phyloP scores from a whole-genome alignment of 1,140 invertebrate species.

The Diabrotica undecimpunctata region DNA sequence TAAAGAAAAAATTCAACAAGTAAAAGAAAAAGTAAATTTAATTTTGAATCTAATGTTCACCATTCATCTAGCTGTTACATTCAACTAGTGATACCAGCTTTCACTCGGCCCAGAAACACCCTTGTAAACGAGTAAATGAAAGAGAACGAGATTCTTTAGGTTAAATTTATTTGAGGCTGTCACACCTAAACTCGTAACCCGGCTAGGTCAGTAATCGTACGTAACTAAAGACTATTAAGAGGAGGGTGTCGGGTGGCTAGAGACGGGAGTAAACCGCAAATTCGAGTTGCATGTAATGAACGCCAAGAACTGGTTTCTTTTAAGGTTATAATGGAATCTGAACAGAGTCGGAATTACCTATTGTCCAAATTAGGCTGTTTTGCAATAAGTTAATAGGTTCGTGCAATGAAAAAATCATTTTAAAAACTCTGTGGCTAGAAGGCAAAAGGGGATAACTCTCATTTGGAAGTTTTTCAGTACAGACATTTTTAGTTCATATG shows the following conservation, averaged over 20 bases:
- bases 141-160: neutral
- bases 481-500: too few species aligned
- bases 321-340: neutral
- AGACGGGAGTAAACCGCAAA: neutral
- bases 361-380: too few species aligned
- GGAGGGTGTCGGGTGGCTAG: neutral
- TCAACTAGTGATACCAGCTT: neutral
- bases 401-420: too few species aligned
- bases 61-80: neutral
- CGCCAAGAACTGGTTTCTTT: neutral
- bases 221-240: conserved; percentile 2
- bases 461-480: too few species aligned
- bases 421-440: too few species aligned
- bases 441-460: too few species aligned
- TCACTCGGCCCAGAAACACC: neutral
- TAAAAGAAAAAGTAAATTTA: too few species aligned
- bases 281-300: neutral
- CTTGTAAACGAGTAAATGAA: neutral
- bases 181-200: neutral
- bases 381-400: neutral
- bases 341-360: neutral
- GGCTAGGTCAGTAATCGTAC: neutral
- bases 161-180: neutral
- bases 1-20: too few species aligned
- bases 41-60: too few species aligned